These are phyloP conservation scores for Andinoacara biseriatus DNA, from an alignment of 2,113 vertebrate species.

Conservation along the genomic window DNA sequence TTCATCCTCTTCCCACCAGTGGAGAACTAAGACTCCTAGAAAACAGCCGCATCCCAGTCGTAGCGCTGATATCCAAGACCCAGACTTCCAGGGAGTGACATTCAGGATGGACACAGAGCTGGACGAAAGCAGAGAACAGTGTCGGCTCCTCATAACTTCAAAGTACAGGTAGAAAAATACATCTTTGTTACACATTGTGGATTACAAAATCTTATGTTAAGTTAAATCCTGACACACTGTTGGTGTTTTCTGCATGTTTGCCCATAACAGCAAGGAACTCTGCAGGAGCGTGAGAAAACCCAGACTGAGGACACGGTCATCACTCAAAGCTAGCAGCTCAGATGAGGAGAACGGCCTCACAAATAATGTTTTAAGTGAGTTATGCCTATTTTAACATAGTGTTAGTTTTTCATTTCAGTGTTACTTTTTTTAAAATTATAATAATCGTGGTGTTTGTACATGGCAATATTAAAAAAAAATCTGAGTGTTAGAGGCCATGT, in stretches of 20 bases:
- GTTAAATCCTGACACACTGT: not conserved
- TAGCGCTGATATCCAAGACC: slow-evolving; percentile 80
- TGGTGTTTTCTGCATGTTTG: not conserved
- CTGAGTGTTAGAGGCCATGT: too few species aligned
- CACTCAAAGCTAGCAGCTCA: slow-evolving; percentile 73
- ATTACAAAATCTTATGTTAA: not conserved
- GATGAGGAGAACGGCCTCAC: slow-evolving; percentile 76
- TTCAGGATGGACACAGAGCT: slow-evolving; percentile 82
- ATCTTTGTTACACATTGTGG: not conserved
- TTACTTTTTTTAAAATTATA: not conserved
- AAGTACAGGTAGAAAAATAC: slow-evolving; percentile 82
- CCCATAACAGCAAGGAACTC: slow-evolving; percentile 59
- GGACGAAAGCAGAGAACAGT: slow-evolving; percentile 70
- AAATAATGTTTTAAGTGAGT: slow-evolving; percentile 67
- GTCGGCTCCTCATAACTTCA: slow-evolving; percentile 82
- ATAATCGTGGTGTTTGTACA: too few species aligned
- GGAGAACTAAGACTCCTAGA: slow-evolving; percentile 71
- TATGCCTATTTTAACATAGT: not conserved
- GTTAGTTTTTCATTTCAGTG: not conserved
- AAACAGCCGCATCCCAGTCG: slow-evolving; percentile 83
- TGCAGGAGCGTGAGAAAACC: slow-evolving; percentile 60
- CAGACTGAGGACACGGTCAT: slow-evolving; percentile 45
- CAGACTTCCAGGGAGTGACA: slow-evolving; percentile 83
- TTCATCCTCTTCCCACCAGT: not conserved
- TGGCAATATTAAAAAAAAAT: too few species aligned